Evolutionary conservation across 1,140 invertebrate species (phyloP), one percentile per base, ranked within the genome.

Genomic region (Drosophila trapezifrons): DNA sequence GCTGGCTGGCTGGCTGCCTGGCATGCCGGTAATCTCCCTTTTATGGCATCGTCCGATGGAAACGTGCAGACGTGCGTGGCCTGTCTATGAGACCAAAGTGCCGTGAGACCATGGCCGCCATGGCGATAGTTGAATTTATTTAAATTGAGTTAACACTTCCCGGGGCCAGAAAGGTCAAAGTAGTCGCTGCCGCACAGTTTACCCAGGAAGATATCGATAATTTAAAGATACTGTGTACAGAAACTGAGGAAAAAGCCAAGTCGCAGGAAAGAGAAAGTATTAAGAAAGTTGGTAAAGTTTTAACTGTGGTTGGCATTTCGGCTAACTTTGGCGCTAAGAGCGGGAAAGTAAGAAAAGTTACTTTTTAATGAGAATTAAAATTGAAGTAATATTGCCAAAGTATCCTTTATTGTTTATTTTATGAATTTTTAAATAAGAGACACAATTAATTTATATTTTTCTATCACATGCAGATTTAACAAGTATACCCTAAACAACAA

Each of bases 101-200:
- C 32, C 54, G n/a, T n/a, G n/a, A n/a, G n/a, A n/a, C n/a, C n/a
- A 20, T 27, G 43, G 27, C 46, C 17, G 38, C 56, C 66, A 55
- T 64, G 49, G 59, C 69, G 76, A 78, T 79, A 73, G 79, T 87
- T 66, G 72, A 87, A 77, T 83, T 87, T 86, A 86, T 86, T 86
- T 79, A 87, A 86, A 86, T 86, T 86, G 57, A 66, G 67, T 63
- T 52, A 58, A 59, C 56, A 75, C 47, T 75, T 65, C 10, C 66
- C 46, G 58, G 66, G 20, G 22, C 62, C 62, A 66, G 40, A 57
- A 58, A 76, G 62, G 46, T 65, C 47, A 74, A 63, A 52, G 22
- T 55, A 52, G 52, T 49, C 40, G 62, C 51, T 37, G 32, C 8
- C 12, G 7, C 18, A 17, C 42, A 45, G 37, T 37, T 17, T 47